A percentile compares a stretch with the other conserved stretches of the same genome.
phyloP scores from a whole-genome alignment of 2,113 vertebrate species.

The Carassius gibelio region DNA sequence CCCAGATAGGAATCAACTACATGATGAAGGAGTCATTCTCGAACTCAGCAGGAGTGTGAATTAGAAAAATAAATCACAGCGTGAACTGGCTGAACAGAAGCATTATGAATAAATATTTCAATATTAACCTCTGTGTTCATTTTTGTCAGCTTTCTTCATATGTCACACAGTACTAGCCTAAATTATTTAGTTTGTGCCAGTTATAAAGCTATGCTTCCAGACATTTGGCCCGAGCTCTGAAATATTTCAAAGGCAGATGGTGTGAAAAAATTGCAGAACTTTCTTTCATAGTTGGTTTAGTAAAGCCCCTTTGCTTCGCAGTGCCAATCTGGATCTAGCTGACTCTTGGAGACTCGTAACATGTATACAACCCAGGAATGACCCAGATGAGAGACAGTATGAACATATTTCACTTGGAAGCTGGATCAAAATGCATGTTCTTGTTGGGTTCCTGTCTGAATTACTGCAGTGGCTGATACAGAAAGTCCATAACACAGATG shows the following conservation, averaged over 20 bases:
- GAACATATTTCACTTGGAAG: background rate
- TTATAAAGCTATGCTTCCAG: conserved; percentile 4
- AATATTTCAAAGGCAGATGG: background rate
- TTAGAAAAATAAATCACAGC: background rate
- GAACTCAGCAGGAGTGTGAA: background rate
- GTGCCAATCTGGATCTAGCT: conserved; percentile 69
- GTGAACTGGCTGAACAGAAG: background rate
- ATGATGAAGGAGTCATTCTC: background rate
- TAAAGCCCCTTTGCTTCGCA: conserved; percentile 63
- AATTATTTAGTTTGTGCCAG: conserved; percentile 13
- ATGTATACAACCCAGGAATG: background rate
- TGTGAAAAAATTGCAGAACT: conserved; percentile 24
- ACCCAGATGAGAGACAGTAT: background rate
- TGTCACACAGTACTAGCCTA: background rate
- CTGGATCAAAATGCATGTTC: background rate
- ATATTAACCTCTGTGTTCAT: background rate
- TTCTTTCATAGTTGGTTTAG: conserved; percentile 65
- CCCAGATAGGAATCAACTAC: background rate
- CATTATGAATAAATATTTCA: background rate
- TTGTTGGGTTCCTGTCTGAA: background rate
- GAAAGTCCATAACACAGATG: background rate
- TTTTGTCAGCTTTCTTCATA: background rate
- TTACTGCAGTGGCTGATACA: background rate
- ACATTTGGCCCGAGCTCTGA: background rate
- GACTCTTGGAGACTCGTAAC: conserved; percentile 65